Evolutionary conservation across 2,797 vertebrate species (phyloP), one percentile per base, ranked within the genome.

Genomic region (Cheirogaleus major): DNA sequence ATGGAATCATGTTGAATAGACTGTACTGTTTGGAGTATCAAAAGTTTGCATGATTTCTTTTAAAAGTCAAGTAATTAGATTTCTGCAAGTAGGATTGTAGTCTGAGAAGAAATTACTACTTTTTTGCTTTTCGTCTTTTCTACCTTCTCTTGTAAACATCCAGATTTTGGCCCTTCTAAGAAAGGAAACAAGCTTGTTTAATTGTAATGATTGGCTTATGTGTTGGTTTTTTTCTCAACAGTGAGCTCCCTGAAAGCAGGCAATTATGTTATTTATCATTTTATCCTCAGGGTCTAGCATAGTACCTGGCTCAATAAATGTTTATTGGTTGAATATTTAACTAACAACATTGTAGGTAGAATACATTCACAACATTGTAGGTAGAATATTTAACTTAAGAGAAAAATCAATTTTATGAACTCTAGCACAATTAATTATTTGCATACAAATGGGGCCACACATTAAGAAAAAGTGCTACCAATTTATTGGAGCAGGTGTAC

Each of bases 371-470:
- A 95, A 75, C 48, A 89, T 67, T 95, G 76, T 59, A 85, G 91
- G 90, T 84, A 27, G 65, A 91, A 98, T 97, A 92, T 96, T 96
- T 97, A 95, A 95, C 80, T 89, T 96, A 94, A 91, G 94, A 95
- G 93, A 85, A 97, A 97, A 97, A 89, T 96, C 89, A 94, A 92
- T 97, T 97, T 96, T 97, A 82, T 93, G 93, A 89, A 95, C 93
- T 95, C 52, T 57, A 87, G 76, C 72, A 73, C 91, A 93, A 93
- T 97, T 95, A 95, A 97, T 97, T 97, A 96, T 97, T 96, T 97
- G 81, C 81, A 93, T 96, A 89, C 76, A 95, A 90, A 94, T 89
- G 45, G 27, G 23, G 25, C 82, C 91, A 22, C n/a, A 91, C 84
- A 92, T 97, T 90, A 82, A 57, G 92, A 95, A 88, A 75, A 93